Conservation (phyloP, 2,888 invertebrate species). For the Campoplex nolae region DNA sequence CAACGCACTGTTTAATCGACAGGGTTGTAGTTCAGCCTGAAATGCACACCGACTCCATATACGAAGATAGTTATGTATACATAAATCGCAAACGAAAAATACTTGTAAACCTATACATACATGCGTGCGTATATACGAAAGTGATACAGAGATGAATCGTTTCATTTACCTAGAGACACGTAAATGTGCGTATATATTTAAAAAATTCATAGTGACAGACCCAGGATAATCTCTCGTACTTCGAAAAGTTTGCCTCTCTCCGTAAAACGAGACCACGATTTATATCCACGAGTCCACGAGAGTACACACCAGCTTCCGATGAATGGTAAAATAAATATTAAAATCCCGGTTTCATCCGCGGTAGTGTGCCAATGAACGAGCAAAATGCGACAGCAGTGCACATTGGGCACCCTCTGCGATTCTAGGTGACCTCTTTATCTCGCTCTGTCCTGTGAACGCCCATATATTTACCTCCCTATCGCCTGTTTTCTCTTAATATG, state of each 20-base stretch:
- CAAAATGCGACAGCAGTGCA: slow-evolving; percentile 29
- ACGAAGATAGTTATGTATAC: neutral
- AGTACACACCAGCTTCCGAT: slow-evolving; percentile 50
- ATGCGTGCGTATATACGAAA: neutral
- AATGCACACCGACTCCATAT: slow-evolving; percentile 15
- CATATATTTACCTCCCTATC: neutral
- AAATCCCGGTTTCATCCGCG: slow-evolving; percentile 64
- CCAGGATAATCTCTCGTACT: neutral
- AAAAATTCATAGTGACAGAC: neutral
- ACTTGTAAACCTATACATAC: neutral
- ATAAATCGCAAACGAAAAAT: neutral
- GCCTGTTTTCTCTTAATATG: slow-evolving; percentile 58
- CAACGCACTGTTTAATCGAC: slow-evolving; percentile 58
- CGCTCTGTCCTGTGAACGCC: slow-evolving; percentile 2
- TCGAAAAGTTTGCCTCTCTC: slow-evolving; percentile 30
- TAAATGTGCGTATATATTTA: neutral
- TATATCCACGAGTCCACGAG: slow-evolving; percentile 51
- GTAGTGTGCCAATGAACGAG: slow-evolving; percentile 61
- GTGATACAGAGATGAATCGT: neutral
- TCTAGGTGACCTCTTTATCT: slow-evolving; percentile 20
- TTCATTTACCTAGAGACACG: neutral
- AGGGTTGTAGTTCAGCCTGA: slow-evolving; percentile 45
- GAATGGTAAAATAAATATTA: slow-evolving; percentile 72
- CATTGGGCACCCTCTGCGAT: slow-evolving; percentile 54
- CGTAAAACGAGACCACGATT: slow-evolving; percentile 44